phyloP scores from a whole-genome alignment of 2,797 vertebrate genomes.

The Dryobates pubescens region DNA sequence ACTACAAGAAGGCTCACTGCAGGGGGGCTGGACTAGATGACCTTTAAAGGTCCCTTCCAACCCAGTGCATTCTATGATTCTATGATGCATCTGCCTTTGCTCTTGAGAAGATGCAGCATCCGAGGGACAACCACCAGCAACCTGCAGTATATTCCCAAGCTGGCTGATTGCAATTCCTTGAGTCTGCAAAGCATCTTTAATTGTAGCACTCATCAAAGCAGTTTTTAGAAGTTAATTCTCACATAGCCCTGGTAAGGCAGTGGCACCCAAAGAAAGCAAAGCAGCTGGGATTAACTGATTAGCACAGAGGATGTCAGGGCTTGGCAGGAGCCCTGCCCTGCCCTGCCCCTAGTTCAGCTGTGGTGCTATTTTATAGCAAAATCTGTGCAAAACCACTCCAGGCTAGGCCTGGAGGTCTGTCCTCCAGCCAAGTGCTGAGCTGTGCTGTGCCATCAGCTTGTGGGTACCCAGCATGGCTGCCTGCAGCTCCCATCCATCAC shows the following conservation, averaged over 20 bases:
- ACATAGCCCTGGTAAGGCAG: not conserved
- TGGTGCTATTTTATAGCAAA: not conserved
- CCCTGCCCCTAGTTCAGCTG: not conserved
- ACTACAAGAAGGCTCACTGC: too few species aligned
- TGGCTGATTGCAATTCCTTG: not conserved
- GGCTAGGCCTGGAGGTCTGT: not conserved
- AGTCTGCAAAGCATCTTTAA: not conserved
- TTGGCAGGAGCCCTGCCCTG: not conserved
- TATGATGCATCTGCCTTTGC: not conserved
- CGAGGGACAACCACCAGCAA: not conserved
- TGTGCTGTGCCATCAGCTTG: accelerated
- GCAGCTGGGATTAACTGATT: not conserved
- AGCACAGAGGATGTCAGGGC: not conserved
- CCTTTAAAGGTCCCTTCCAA: too few species aligned
- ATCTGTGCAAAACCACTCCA: not conserved
- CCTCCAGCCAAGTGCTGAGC: not conserved
- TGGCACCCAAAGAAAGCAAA: not conserved
- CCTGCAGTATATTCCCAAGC: not conserved
- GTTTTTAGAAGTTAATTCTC: not conserved
- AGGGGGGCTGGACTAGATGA: too few species aligned
- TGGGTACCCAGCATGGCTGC: not conserved
- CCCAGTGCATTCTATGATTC: too few species aligned
- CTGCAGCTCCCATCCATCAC: not conserved
- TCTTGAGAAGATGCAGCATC: not conserved
- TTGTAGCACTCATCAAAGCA: not conserved